A percentile compares a stretch with the other conserved stretches of the same genome.
phyloP scores from a whole-genome alignment of 1,140 invertebrate species.

The Hestina assimilis region DNA sequence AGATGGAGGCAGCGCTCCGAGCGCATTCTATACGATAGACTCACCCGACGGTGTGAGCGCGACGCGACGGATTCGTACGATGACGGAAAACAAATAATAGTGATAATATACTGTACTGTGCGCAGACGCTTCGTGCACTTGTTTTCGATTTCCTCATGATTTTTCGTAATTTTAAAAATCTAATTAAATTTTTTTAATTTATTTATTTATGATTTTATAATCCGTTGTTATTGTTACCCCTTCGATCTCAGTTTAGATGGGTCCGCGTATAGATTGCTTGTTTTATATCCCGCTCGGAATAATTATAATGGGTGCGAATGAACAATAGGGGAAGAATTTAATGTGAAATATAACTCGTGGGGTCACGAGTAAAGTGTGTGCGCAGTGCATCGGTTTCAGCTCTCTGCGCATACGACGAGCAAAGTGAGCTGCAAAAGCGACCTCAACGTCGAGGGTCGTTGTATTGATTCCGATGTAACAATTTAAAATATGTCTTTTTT shows the following conservation, averaged over 20 bases:
- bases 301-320: constrained; percentile 57
- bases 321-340: constrained; percentile 57
- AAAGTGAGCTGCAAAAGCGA: constrained; percentile 28
- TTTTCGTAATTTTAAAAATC: background rate
- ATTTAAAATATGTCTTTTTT: constrained; percentile 20
- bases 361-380: constrained; percentile 43
- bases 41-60: too few relatives aligned
- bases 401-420: constrained; percentile 56
- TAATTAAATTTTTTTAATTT: background rate
- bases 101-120: too few relatives aligned
- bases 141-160: too few relatives aligned
- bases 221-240: constrained; percentile 12
- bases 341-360: constrained; percentile 52
- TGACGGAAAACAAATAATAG: too few relatives aligned
- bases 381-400: constrained; percentile 40
- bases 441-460: constrained; percentile 11
- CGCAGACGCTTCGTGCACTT: too few relatives aligned
- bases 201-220: constrained; percentile 9
- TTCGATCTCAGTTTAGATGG: constrained; percentile 29
- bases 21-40: too few relatives aligned
- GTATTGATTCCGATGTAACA: constrained; percentile 18
- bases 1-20: too few relatives aligned
- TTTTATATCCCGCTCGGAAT: constrained; percentile 50
- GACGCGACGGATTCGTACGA: too few relatives aligned
- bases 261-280: constrained; percentile 38